A percentile compares a stretch with the other conserved stretches of the same genome.
Conservation (phyloP, 2,888 invertebrate species). For the Taenaris catops region DNA sequence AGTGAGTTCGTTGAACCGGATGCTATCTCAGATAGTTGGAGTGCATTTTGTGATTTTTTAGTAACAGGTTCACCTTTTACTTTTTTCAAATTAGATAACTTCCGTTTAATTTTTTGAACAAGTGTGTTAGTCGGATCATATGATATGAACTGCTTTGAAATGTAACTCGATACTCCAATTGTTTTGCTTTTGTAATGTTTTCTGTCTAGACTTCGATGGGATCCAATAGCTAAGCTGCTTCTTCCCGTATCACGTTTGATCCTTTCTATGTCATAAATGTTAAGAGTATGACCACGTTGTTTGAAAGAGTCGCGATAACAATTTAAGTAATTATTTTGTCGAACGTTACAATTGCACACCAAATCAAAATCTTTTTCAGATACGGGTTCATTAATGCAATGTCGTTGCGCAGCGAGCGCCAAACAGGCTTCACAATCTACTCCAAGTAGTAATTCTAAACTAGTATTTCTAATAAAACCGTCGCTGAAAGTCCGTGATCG, state of each 20-base stretch:
- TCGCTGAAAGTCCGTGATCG: slow-evolving; percentile 74
- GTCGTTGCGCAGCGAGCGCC: slow-evolving; percentile 61
- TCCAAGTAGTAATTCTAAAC: slow-evolving; percentile 70
- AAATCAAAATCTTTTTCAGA: slow-evolving; percentile 64
- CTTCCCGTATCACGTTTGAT: slow-evolving; percentile 62
- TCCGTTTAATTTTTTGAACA: slow-evolving; percentile 73
- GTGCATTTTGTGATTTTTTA: slow-evolving; percentile 70
- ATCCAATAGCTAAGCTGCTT: slow-evolving; percentile 48
- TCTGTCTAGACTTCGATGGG: slow-evolving; percentile 71
- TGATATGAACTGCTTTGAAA: slow-evolving; percentile 71
- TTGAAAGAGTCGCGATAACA: slow-evolving; percentile 52
- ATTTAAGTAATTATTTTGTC: slow-evolving; percentile 65
- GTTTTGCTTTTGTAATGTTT: slow-evolving; percentile 69
- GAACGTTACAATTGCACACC: slow-evolving; percentile 69
- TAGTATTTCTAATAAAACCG: slow-evolving; percentile 71
- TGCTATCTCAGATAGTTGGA: slow-evolving; percentile 71
- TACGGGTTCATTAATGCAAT: slow-evolving; percentile 59
- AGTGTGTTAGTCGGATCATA: slow-evolving; percentile 70
- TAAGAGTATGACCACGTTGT: slow-evolving; percentile 62
- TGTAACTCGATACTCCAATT: slow-evolving; percentile 68
- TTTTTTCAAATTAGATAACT: slow-evolving; percentile 72
- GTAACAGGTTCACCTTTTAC: slow-evolving; percentile 67
- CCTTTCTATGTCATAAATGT: slow-evolving; percentile 67
- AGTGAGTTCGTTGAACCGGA: slow-evolving; percentile 65
- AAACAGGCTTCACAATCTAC: slow-evolving; percentile 74